Percentiles rank a stretch among this genome's conserved stretches.
Conservation (phyloP, 2,888 invertebrate species). For the Epiperipatus broadwayi region DNA sequence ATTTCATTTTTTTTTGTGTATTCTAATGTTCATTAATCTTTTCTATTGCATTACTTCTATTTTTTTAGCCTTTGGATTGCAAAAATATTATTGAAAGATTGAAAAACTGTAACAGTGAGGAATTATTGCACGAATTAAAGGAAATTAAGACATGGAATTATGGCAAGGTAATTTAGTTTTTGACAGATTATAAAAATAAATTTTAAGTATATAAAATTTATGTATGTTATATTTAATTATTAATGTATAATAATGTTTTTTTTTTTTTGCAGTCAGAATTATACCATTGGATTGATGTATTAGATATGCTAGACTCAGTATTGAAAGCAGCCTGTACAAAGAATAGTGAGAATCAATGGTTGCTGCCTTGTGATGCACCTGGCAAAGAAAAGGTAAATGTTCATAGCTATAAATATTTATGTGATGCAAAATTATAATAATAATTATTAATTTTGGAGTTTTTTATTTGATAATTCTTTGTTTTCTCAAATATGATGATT, state of each 20-base stretch:
- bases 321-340: slow-evolving; percentile 50
- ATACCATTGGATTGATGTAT: slow-evolving; percentile 63
- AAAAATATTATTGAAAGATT: slow-evolving; percentile 53
- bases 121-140: slow-evolving; percentile 45
- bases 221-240: slow-evolving; percentile 8
- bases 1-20: too few species aligned
- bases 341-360: slow-evolving; percentile 43
- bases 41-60: too few species aligned
- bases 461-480: too few species aligned
- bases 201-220: background rate
- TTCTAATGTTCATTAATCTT: too few species aligned
- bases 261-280: slow-evolving; percentile 42
- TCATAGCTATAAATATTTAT: slow-evolving; percentile 15
- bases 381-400: slow-evolving; percentile 33
- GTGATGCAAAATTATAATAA: too few species aligned
- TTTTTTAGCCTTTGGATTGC: slow-evolving; percentile 46
- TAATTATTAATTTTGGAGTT: too few species aligned
- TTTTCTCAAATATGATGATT: too few species aligned
- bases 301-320: slow-evolving; percentile 53
- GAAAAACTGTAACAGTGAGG: slow-evolving; percentile 40
- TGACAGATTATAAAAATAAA: slow-evolving; percentile 12
- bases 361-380: slow-evolving; percentile 48
- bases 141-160: slow-evolving; percentile 61
- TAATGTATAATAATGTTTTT: slow-evolving; percentile 7
- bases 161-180: slow-evolving; percentile 38